Evolutionary conservation across 2,888 invertebrate species (phyloP).

Genomic region (Tenthredo amoena): DNA sequence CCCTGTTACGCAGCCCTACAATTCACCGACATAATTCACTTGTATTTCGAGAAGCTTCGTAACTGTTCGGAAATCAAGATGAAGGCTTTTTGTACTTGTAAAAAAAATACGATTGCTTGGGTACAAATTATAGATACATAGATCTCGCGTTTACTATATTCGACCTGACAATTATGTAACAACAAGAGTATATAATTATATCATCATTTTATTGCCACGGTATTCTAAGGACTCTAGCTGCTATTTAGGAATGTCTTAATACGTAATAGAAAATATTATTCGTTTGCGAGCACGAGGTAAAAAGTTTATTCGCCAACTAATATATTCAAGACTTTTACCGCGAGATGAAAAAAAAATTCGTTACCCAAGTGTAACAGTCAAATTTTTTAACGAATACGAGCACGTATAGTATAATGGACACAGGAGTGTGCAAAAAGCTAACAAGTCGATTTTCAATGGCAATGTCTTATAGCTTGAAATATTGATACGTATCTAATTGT

Average conservation of each 20-base stretch:
- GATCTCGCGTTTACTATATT: not conserved
- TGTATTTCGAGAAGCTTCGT: not conserved
- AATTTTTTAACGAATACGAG: not conserved
- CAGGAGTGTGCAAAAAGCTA: not conserved
- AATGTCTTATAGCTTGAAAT: not conserved
- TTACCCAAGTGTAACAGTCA: not conserved
- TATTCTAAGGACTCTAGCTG: not conserved
- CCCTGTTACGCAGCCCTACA: not conserved
- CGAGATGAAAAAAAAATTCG: not conserved
- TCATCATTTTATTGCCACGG: not conserved
- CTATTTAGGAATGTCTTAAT: not conserved
- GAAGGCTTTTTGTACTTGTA: not conserved
- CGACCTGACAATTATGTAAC: not conserved
- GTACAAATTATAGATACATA: not conserved
- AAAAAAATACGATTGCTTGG: not conserved
- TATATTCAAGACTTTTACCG: not conserved
- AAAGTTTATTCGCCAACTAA: not conserved
- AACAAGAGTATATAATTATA: not conserved
- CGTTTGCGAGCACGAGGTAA: not conserved
- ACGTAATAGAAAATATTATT: not conserved
- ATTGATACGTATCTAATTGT: not conserved
- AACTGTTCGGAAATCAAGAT: not conserved
- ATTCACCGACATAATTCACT: not conserved
- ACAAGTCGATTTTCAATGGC: not conserved
- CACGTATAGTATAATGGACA: not conserved